A percentile compares a stretch with the other conserved stretches of the same genome.
phyloP scores from a whole-genome alignment of 2,113 vertebrate species.

The Orycteropus afer region DNA sequence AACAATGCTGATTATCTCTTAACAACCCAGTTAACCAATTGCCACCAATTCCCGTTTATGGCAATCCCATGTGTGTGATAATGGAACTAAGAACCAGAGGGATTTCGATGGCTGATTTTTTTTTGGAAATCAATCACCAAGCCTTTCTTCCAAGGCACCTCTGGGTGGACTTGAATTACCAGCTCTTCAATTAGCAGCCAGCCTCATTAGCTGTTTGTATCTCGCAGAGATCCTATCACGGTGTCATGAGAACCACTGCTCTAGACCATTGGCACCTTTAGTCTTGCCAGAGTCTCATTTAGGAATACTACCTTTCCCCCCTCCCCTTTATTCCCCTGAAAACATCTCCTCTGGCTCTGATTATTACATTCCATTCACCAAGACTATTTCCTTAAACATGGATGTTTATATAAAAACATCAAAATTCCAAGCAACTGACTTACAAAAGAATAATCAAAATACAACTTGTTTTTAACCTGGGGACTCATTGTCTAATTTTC shows the following conservation, averaged over 20 bases:
- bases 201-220: not conserved
- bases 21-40: not conserved
- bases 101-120: not conserved
- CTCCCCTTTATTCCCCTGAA: not conserved
- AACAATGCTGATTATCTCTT: not conserved
- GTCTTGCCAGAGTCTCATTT: not conserved
- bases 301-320: not conserved
- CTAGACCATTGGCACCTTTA: not conserved
- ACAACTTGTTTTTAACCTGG: not conserved
- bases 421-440: not conserved
- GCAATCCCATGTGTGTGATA: not conserved
- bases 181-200: not conserved
- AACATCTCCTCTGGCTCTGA: not conserved
- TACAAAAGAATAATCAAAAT: conserved; percentile 16
- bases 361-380: not conserved
- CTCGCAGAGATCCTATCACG: not conserved
- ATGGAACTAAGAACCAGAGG: not conserved
- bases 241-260: not conserved
- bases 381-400: not conserved
- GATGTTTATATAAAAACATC: not conserved
- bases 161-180: not conserved
- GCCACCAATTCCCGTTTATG: not conserved
- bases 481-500: not conserved
- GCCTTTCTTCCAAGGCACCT: not conserved
- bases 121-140: not conserved